Evolutionary conservation across 2,888 invertebrate species (phyloP), one percentile per base, ranked within the genome.

Genomic region (Hypsopygia costalis): DNA sequence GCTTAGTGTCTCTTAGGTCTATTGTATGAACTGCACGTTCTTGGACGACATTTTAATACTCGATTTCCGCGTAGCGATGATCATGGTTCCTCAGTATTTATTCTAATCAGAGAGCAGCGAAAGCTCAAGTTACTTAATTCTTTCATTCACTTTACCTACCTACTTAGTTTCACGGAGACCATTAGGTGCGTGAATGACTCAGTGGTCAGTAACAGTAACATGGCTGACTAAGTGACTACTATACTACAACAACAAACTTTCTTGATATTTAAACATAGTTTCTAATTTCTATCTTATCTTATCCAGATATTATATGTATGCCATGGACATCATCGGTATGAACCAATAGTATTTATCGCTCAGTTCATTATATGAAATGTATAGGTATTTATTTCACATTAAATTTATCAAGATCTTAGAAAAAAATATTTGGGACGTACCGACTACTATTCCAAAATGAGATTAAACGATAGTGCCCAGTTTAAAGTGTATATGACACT

Each of bases 21-120:
- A 80, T 82, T 82, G 76, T 80, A 83, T 82, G 76, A 60, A 51
- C 49, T 60, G 62, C 86, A 82, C 86, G 85, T 81, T 72, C 67
- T 62, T 55, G 57, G 62, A 63, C 58, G 69, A 69, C 73, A 74
- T 65, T 74, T 69, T 54, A 50, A 66, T 65, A 50, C 56, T 65
- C 51, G 54, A 69, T 72, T 73, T 70, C 67, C 56, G 58, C 62
- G 56, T 58, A 52, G 47, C 62, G 51, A 55, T 49, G 39, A 59
- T 52, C 57, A 57, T 59, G 52, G 46, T 48, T 41, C 49, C 21
- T 32, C 25, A 40, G 37, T 51, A 55, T 52, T 47, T 53, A 61
- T 55, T 46, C 50, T 36, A 44, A 52, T 39, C 40, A 49, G 52
- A 51, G 51, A 47, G 51, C 49, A 50, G 59, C 51, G 61, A 68